Percentiles rank a stretch among this genome's conserved stretches.
Conservation (phyloP, 2,113 vertebrate species). For the Siphamia tubifer region DNA sequence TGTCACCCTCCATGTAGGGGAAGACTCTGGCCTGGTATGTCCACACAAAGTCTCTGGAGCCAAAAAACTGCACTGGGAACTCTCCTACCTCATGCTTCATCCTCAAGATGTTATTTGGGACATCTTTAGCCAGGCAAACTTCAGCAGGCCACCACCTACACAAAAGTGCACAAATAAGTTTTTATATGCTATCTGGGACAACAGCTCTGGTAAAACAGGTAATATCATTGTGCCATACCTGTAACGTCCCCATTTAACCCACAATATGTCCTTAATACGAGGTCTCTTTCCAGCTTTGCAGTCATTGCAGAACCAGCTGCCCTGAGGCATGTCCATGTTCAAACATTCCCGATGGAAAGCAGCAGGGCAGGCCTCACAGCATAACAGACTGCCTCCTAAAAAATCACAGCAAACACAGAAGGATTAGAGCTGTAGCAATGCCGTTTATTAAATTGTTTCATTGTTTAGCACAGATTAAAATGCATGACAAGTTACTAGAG, state of each 20-base stretch:
- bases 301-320: constrained; percentile 98
- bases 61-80: constrained; percentile 97
- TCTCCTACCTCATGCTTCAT: constrained; percentile 96
- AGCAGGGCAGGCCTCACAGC: constrained; percentile 97
- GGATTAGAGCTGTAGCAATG: neutral
- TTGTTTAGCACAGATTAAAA: no score
- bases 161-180: neutral
- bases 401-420: neutral
- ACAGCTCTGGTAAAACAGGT: neutral
- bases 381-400: constrained; percentile 94
- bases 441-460: neutral
- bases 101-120: constrained; percentile 93
- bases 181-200: neutral
- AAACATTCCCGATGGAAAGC: constrained; percentile 98
- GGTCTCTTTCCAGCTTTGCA: constrained; percentile 97
- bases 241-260: constrained; percentile 98
- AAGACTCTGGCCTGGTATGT: constrained; percentile 98
- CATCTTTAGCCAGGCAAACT: constrained; percentile 90
- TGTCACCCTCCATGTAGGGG: constrained; percentile 98
- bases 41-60: constrained; percentile 98
- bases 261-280: constrained; percentile 95
- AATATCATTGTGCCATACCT: constrained; percentile 78
- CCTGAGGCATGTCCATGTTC: constrained; percentile 97
- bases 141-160: constrained; percentile 98
- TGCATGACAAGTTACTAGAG: neutral